Evolutionary conservation across 2,888 invertebrate genomes (phyloP).

Genomic region (Heterodera filipjevi): DNA sequence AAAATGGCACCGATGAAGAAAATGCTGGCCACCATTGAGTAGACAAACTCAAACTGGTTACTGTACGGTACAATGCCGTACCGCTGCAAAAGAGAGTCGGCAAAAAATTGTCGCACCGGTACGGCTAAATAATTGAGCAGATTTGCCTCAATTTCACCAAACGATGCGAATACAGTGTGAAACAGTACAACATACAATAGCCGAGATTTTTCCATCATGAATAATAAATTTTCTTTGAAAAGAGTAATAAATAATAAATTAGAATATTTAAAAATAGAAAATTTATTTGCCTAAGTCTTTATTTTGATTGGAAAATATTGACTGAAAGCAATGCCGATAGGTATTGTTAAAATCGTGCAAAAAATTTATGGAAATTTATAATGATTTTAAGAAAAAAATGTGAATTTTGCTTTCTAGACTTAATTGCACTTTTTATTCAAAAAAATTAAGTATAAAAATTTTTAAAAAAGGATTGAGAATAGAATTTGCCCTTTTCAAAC

Average conservation of each 20-base stretch:
- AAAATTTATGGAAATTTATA: no score
- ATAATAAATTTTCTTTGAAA: background rate
- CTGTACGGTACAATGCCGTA: slow-evolving; percentile 39
- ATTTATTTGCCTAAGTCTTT: no score
- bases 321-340: no score
- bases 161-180: slow-evolving; percentile 53
- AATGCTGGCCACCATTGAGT: slow-evolving; percentile 49
- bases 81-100: slow-evolving; percentile 43
- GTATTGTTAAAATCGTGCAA: no score
- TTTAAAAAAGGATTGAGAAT: no score
- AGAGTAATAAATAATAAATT: background rate
- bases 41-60: slow-evolving; percentile 47
- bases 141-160: slow-evolving; percentile 54
- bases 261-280: no score
- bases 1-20: slow-evolving; percentile 54
- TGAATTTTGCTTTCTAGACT: no score
- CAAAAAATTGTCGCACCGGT: slow-evolving; percentile 49
- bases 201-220: slow-evolving; percentile 29
- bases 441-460: no score
- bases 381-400: no score
- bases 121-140: slow-evolving; percentile 54
- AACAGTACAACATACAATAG: slow-evolving; percentile 48
- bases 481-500: no score
- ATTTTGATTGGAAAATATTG: no score
- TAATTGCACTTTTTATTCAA: no score